Base-by-base conservation (phyloP, 2,113 vertebrate species). In the Morone chrysops region DNA sequence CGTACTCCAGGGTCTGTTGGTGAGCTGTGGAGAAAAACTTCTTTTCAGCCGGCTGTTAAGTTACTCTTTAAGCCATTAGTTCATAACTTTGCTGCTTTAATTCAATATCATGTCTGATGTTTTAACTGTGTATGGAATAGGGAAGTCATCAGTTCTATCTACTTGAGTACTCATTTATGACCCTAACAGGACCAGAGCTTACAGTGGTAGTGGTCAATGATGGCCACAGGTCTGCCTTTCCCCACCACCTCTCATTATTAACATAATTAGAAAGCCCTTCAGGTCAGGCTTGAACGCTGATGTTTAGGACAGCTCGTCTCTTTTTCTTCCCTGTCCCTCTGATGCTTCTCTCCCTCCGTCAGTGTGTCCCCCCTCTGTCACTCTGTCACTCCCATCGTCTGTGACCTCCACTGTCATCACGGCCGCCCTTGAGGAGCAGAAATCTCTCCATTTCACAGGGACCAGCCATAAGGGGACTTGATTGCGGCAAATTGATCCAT, bases 401-500 rank as follows among this genome's bases (percentile, higher is more conserved):
- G 77, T 93, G 92, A 93, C 95, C 94, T 94, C 92, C 73, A 70
- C 87, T 92, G 92, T 93, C 89, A 87, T 90, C 85, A 75, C 83
- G 17, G 78, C 87, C 77, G 90, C 89, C 93, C 93, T 95, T 93
- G 90, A 95, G 83, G 84, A 88, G 89, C 88, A 90, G 85, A 94
- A 90, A 94, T 94, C 93, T 94, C 92, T 93, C 90, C 87, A 89
- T 92, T 94, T 95, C 93, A 92, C 90, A 92, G 91, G 75, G 88
- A 90, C 81, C 81, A 84, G 83, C 91, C 90, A 84, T 92, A 91
- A 93, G 91, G 92, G 91, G 91, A 90, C 94, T 94, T 95, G 95
- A 95, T 95, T 96, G 95, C 90, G 6, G 93, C 88, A 94, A 95
- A 96, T 95, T 94, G 94, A 96, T 95, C 94, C 92, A 87, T 95